Base-by-base conservation (phyloP, 2,888 invertebrate genomes). In the Leptopilina drosophilae region DNA sequence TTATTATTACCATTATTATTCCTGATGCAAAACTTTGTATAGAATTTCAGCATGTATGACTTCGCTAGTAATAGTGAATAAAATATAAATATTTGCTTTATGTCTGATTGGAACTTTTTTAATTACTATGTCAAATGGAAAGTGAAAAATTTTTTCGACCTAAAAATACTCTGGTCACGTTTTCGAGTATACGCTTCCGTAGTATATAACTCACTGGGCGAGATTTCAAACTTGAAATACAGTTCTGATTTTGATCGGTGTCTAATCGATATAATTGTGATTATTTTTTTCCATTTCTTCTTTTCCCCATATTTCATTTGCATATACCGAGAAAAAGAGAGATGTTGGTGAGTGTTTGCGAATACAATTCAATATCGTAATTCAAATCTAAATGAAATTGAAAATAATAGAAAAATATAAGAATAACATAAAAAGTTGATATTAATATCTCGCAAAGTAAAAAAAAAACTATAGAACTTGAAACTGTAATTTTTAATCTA, bases 121-220 rank as follows among this genome's bases (percentile, higher is more conserved):
- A 6, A 73, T 11, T 26, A 33, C 26, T 14, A 65, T 80, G 82
- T 81, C 77, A 78, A 56, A 81, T 84, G 85, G 89, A 89, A 89
- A 89, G 89, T 87, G 81, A 73, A 8, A 12, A 49, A 49, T 49
- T 49, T 33, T 33, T 49, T n/a, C 15, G 8, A 20, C 12, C 26
- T 2, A 7, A 7, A n/a, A 77, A 78, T 75, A 89, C 88, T 84
- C 90, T 77, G 82, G 76, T 85, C 90, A 90, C 89, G 89, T 89
- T 81, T 79, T 64, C 76, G 66, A 79, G 78, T 78, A 81, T 84
- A 82, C 83, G 86, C 88, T 90, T 90, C 90, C 90, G 89, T 78
- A 79, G 86, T 90, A 90, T 90, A 90, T 89, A 90, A 88, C 87
- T 85, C 87, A 86, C 85, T 86, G 85, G 85, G 82, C 80, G 78